Percentiles rank a stretch among this genome's conserved stretches.
Evolutionary conservation across 2,797 vertebrate species (phyloP).

Genomic region (Parauchenoglanis ngamensis): DNA sequence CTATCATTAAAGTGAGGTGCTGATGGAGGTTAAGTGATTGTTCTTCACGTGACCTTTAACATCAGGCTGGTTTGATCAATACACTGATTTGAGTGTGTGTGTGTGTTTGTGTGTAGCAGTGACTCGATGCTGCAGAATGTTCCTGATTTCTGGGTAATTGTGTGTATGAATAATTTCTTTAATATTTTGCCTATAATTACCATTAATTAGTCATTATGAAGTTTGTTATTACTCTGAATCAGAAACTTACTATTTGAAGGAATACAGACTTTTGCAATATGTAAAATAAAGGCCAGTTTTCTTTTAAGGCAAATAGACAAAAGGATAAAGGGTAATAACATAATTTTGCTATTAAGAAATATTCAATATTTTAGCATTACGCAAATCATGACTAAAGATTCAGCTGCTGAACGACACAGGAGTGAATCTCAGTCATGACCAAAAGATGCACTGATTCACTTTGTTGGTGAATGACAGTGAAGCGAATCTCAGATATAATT

Average conservation of each 20-base stretch:
- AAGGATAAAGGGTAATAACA: too few relatives aligned
- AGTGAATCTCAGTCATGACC: too few relatives aligned
- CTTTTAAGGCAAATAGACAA: too few relatives aligned
- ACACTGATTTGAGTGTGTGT: conserved; percentile 30
- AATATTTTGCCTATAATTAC: neutral
- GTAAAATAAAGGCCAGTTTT: too few relatives aligned
- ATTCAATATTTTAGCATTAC: neutral
- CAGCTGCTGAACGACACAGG: too few relatives aligned
- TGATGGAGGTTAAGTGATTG: conserved; percentile 46
- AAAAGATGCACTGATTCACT: too few relatives aligned
- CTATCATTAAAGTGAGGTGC: conserved; percentile 47
- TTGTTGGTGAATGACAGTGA: neutral
- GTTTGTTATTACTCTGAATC: neutral
- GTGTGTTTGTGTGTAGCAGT: neutral
- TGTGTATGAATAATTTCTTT: neutral
- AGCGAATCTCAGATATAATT: neutral
- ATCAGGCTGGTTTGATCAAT: conserved; percentile 51
- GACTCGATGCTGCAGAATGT: neutral
- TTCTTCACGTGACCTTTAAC: conserved; percentile 53
- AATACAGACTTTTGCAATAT: neutral
- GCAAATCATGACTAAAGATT: neutral
- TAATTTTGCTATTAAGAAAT: neutral
- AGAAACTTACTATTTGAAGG: neutral
- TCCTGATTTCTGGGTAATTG: neutral
- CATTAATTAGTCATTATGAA: neutral